A percentile compares a stretch with the other conserved stretches of the same genome.
phyloP scores from a whole-genome alignment of 1,140 invertebrate species.

The Aphelenchoides avenae region DNA sequence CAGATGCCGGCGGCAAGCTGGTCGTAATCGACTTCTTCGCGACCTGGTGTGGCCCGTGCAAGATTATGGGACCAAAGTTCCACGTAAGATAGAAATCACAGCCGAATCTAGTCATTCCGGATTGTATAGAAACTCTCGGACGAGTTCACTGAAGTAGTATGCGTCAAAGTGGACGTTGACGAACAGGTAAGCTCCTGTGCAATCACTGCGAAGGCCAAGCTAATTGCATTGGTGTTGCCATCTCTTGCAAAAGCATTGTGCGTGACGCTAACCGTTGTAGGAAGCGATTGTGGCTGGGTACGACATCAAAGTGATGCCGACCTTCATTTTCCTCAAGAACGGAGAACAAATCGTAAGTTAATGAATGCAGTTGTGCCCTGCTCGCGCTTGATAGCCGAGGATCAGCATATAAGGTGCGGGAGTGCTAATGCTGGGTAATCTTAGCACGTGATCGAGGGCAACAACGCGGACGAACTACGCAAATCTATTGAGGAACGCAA shows the following conservation, averaged over 20 bases:
- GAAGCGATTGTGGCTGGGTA: constrained; percentile 47
- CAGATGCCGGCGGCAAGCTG: constrained; percentile 73
- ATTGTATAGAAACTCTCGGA: constrained; percentile 42
- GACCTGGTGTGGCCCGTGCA: constrained; percentile 78
- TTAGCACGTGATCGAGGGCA: constrained; percentile 36
- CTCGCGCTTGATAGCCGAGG: not conserved
- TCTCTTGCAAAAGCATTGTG: not conserved
- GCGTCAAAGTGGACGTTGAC: constrained; percentile 52
- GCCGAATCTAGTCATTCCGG: not conserved
- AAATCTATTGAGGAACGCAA: constrained; percentile 26
- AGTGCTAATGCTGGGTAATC: constrained; percentile 5
- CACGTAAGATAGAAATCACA: constrained; percentile 54
- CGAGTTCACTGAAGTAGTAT: constrained; percentile 41
- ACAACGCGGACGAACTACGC: constrained; percentile 40
- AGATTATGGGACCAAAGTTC: constrained; percentile 76
- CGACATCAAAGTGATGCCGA: constrained; percentile 57
- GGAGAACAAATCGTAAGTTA: constrained; percentile 45
- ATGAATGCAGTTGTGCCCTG: not conserved
- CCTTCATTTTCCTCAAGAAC: constrained; percentile 53
- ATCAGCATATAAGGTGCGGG: not conserved
- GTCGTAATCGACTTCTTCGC: constrained; percentile 77
- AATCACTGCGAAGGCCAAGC: too few species aligned
- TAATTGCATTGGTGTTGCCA: too few species aligned
- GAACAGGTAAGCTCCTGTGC: constrained; percentile 35
- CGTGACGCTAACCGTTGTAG: constrained; percentile 22